Conservation (phyloP, 2,888 invertebrate species). For the Brenthis daphne region DNA sequence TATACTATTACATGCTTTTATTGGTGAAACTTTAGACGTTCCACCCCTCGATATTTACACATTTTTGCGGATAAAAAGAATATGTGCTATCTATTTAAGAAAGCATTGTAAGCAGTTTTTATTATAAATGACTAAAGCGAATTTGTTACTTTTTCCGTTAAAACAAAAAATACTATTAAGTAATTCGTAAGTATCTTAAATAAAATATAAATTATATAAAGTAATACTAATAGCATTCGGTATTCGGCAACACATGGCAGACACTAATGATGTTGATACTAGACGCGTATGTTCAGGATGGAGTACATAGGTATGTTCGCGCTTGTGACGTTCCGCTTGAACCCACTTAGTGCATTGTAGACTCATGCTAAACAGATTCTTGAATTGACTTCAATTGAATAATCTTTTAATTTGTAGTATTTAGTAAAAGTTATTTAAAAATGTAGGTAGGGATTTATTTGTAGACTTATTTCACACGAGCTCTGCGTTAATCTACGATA, state of each 20-base stretch:
- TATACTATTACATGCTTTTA: slow-evolving; percentile 20
- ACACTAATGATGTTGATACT: slow-evolving; percentile 79
- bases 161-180: neutral
- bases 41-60: too few species aligned
- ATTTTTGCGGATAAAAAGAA: too few species aligned
- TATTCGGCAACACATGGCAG: slow-evolving; percentile 49
- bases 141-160: too few species aligned
- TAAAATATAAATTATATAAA: neutral
- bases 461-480: too few species aligned
- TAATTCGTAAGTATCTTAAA: neutral
- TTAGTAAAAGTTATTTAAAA: neutral
- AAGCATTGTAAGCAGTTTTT: too few species aligned
- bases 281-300: slow-evolving; percentile 60
- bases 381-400: neutral
- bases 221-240: neutral
- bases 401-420: neutral
- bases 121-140: too few species aligned
- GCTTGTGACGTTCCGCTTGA: slow-evolving; percentile 33
- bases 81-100: too few species aligned
- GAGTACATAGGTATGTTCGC: slow-evolving; percentile 32
- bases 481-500: too few species aligned
- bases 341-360: slow-evolving; percentile 49
- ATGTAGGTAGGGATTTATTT: too few species aligned
- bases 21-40: neutral
- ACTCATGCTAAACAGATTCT: neutral